Percentiles rank a stretch among this genome's conserved stretches.
These are phyloP conservation scores for Alethe diademata DNA, from an alignment of 2,113 vertebrate species.

Conservation along the genomic window DNA sequence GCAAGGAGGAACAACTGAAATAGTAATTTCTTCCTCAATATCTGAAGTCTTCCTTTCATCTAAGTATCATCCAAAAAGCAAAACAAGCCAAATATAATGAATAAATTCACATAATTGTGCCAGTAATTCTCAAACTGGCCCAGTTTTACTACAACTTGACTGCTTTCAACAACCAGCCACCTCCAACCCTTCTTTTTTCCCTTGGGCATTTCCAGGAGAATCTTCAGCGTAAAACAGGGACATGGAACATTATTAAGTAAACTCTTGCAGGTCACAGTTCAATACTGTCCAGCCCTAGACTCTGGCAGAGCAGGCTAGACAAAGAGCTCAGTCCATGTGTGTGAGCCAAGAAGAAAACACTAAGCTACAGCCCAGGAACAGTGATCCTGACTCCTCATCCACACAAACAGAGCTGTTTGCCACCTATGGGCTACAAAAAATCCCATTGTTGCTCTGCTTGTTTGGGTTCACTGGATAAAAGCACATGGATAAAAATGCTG, in stretches of 20 bases:
- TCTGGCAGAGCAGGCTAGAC: neutral
- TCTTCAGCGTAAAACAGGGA: neutral
- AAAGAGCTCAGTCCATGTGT: neutral
- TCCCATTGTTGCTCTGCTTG: neutral
- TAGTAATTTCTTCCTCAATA: neutral
- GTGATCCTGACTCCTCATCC: accelerated
- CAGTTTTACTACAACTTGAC: neutral
- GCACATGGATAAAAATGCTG: neutral
- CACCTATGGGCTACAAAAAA: neutral
- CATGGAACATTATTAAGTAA: neutral
- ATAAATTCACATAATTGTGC: neutral
- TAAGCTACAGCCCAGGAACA: neutral
- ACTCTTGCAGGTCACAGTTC: neutral
- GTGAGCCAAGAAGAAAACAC: neutral
- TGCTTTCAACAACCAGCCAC: constrained; percentile 1
- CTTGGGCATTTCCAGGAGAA: neutral
- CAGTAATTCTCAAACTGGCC: neutral
- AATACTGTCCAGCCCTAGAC: neutral
- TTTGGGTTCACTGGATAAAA: neutral
- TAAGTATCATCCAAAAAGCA: neutral
- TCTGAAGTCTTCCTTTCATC: neutral
- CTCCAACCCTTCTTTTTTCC: neutral
- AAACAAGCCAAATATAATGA: constrained; percentile 1
- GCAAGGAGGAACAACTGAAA: neutral
- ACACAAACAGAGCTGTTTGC: neutral